Evolutionary conservation across 2,113 vertebrate species (phyloP).

Genomic region (Nycticorax nycticorax): DNA sequence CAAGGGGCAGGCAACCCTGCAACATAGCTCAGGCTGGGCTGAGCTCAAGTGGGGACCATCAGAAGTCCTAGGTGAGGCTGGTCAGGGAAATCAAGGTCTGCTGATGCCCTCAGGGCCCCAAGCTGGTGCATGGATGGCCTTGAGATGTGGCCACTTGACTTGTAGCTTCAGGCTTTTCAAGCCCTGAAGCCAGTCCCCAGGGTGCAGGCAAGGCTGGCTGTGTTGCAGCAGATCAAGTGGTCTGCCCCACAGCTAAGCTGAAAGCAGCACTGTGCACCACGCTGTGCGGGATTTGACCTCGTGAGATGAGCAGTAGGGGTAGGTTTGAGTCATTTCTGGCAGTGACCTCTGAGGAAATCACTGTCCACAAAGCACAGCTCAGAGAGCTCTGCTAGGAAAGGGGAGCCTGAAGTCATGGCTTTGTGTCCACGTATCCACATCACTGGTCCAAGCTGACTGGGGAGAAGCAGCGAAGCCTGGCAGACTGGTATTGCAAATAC

Average conservation of each 20-base stretch:
- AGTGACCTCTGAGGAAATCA: not conserved
- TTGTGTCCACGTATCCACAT: fast-evolving
- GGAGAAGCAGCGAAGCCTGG: too few relatives aligned
- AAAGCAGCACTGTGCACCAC: not conserved
- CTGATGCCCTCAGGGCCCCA: not conserved
- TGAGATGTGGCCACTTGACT: not conserved
- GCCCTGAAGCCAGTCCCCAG: not conserved
- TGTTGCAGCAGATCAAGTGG: fast-evolving
- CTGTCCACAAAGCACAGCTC: not conserved
- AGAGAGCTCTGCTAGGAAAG: not conserved
- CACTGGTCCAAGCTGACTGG: too few relatives aligned
- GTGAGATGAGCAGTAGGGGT: fast-evolving
- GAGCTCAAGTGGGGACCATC: not conserved
- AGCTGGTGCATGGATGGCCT: not conserved
- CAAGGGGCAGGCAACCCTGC: not conserved
- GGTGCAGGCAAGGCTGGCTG: not conserved
- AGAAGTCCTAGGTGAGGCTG: not conserved
- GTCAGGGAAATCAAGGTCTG: not conserved
- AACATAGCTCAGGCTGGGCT: not conserved
- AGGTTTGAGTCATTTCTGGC: not conserved
- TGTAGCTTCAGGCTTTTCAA: not conserved
- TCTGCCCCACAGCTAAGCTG: not conserved
- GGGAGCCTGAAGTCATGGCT: not conserved
- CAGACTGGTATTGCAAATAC: not conserved
- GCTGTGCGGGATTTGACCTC: not conserved